Percentiles rank a stretch among this genome's conserved stretches.
Conservation (phyloP, 1,140 invertebrate species). For the Papilio polyxenes region DNA sequence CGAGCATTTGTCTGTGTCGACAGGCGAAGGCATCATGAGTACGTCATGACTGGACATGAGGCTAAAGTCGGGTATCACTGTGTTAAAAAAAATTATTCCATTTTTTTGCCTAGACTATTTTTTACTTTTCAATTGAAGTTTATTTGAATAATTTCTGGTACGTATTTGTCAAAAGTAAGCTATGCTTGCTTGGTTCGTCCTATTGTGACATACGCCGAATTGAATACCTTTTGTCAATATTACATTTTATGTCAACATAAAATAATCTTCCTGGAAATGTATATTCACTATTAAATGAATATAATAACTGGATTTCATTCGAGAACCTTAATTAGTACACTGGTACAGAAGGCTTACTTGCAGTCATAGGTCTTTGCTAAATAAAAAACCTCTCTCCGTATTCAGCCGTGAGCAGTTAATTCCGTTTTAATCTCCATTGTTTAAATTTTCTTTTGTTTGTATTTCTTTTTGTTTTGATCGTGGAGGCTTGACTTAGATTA, state of each 20-base stretch:
- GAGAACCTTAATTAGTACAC: conserved; percentile 16
- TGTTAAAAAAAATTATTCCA: too few relatives aligned
- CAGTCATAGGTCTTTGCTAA: conserved; percentile 12
- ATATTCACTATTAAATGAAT: background rate
- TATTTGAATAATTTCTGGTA: too few relatives aligned
- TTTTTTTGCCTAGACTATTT: too few relatives aligned
- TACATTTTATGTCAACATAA: too few relatives aligned
- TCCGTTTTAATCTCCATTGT: conserved; percentile 25
- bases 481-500: conserved; percentile 9
- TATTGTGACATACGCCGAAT: too few relatives aligned
- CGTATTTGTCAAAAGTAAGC: too few relatives aligned
- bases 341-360: background rate
- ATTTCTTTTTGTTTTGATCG: conserved; percentile 20
- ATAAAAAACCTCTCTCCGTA: conserved; percentile 19
- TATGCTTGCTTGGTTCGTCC: too few relatives aligned
- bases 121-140: too few relatives aligned
- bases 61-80: background rate
- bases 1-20: background rate
- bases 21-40: background rate
- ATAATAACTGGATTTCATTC: background rate
- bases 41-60: background rate
- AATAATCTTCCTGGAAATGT: background rate
- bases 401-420: conserved; percentile 28
- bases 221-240: too few relatives aligned
- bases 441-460: conserved; percentile 13